Evolutionary conservation across 2,113 vertebrate genomes (phyloP).

Genomic region (Paracanthobrama guichenoti): DNA sequence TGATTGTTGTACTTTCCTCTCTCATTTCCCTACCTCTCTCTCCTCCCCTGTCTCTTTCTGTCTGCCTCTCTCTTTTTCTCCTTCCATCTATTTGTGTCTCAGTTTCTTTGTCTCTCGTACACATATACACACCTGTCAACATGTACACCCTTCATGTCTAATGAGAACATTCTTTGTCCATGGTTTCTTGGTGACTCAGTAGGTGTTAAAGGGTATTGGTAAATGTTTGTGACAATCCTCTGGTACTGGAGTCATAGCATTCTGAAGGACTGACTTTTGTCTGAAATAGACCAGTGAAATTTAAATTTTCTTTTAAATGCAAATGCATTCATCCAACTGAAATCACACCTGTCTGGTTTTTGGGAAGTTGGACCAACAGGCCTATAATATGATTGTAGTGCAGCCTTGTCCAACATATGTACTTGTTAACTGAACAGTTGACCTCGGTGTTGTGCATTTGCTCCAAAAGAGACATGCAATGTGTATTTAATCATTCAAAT

Average conservation of each 20-base stretch:
- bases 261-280: neutral
- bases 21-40: constrained; percentile 34
- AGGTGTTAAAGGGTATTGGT: neutral
- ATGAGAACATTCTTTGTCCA: constrained; percentile 28
- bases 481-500: neutral
- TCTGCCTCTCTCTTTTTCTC: constrained; percentile 27
- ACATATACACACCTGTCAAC: constrained; percentile 19
- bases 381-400: neutral
- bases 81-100: constrained; percentile 15
- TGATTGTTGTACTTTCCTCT: constrained; percentile 44
- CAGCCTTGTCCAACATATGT: neutral
- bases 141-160: constrained; percentile 29
- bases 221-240: neutral
- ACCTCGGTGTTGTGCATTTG: no score
- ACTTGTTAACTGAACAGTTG: neutral
- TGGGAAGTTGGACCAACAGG: neutral
- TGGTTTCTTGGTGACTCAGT: constrained; percentile 35
- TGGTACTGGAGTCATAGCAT: neutral
- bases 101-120: constrained; percentile 19
- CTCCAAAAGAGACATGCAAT: neutral
- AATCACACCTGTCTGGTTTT: neutral
- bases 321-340: neutral
- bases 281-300: neutral
- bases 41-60: constrained; percentile 12
- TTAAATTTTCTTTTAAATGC: neutral